These are phyloP conservation scores for Antrozous pallidus DNA, from an alignment of 2,797 vertebrate genomes.

Conservation along the genomic window DNA sequence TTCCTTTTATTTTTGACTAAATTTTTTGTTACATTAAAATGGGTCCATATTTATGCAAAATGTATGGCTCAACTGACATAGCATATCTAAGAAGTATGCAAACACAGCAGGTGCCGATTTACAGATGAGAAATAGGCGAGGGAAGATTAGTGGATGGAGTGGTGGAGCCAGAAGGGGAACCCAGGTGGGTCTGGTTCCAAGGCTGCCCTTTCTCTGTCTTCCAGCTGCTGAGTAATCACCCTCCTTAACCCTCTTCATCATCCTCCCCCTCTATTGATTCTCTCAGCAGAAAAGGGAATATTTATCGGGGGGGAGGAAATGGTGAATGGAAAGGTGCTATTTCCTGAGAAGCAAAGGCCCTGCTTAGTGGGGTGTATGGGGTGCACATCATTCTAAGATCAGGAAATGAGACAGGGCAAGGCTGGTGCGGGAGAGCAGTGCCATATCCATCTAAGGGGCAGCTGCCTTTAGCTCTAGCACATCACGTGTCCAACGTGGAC, in stretches of 20 bases:
- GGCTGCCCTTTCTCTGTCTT: neutral
- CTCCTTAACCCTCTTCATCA: neutral
- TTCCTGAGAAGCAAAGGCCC: neutral
- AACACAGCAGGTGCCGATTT: neutral
- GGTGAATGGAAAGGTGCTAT: neutral
- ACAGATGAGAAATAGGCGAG: neutral
- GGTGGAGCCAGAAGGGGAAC: no score
- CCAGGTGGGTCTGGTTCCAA: neutral
- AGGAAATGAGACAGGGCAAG: no score
- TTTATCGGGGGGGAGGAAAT: neutral
- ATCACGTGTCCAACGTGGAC: rapidly evolving
- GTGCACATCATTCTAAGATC: neutral
- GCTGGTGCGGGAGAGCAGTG: neutral
- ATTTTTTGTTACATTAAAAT: neutral
- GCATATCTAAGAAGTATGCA: neutral
- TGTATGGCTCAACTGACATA: neutral
- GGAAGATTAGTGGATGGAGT: neutral
- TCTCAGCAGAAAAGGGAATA: neutral
- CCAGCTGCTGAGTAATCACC: neutral
- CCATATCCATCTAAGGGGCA: neutral
- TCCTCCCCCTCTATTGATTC: rapidly evolving
- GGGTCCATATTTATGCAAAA: neutral
- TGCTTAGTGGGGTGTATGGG: neutral
- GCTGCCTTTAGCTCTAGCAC: neutral
- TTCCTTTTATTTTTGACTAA: neutral